Percentiles rank a stretch among this genome's conserved stretches.
Evolutionary conservation across 2,113 vertebrate genomes (phyloP).

Genomic region (Amphilophus citrinellus): DNA sequence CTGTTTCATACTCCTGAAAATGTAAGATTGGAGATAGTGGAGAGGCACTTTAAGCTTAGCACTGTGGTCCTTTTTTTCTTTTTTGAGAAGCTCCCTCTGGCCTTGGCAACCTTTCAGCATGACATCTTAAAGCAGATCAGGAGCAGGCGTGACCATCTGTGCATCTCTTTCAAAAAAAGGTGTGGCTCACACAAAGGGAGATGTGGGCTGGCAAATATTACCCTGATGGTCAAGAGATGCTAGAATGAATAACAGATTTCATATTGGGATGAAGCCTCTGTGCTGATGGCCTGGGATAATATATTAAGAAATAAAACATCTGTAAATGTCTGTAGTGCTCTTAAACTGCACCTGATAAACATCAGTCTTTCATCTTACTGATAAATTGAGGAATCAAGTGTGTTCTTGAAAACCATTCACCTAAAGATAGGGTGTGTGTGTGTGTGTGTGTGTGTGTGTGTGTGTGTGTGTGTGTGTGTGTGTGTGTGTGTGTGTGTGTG

Average conservation of each 20-base stretch:
- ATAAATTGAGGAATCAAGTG: neutral
- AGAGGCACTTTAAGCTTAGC: constrained; percentile 8
- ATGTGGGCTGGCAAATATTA: constrained; percentile 28
- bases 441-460: too few species aligned
- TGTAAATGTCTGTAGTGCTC: neutral
- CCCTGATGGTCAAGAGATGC: constrained; percentile 37
- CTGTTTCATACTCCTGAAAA: constrained; percentile 3
- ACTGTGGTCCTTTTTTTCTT: constrained; percentile 38
- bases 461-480: too few species aligned
- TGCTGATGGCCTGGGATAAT: constrained; percentile 10
- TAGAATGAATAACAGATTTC: constrained; percentile 62
- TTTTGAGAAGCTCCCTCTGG: constrained; percentile 48
- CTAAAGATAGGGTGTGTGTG: neutral
- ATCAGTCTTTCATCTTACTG: neutral
- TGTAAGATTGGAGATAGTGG: constrained; percentile 8
- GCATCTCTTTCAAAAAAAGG: constrained; percentile 22
- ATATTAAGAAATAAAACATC: constrained; percentile 9
- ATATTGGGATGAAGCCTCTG: constrained; percentile 28
- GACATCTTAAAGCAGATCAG: constrained; percentile 48
- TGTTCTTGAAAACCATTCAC: neutral
- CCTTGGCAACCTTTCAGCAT: constrained; percentile 47
- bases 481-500: too few species aligned
- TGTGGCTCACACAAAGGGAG: constrained; percentile 18
- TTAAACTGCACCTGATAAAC: constrained; percentile 8
- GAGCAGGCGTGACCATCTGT: constrained; percentile 38